Percentiles rank a stretch among this genome's conserved stretches.
Conservation (phyloP, 2,888 invertebrate species). For the Salticus scenicus region DNA sequence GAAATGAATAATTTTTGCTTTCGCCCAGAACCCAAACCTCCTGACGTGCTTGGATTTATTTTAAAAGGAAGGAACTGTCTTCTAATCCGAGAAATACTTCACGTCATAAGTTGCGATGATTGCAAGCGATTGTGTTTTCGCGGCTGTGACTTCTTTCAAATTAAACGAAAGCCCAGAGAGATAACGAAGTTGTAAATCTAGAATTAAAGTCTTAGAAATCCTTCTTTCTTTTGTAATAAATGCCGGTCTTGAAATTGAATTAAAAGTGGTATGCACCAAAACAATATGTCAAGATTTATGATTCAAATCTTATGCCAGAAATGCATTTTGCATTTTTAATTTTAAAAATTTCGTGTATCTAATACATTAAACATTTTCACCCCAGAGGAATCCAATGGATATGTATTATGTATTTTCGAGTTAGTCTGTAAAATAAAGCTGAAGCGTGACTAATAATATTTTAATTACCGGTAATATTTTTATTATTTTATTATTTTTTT, state of each 20-base stretch:
- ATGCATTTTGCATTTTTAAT: too few species aligned
- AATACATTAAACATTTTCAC: too few species aligned
- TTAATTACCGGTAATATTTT: too few species aligned
- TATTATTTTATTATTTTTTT: too few species aligned
- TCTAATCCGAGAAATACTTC: constrained; percentile 9
- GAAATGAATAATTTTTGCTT: constrained; percentile 55
- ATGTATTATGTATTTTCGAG: too few species aligned
- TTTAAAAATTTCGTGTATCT: too few species aligned
- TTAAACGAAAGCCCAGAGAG: neutral
- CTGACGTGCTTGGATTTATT: constrained; percentile 25
- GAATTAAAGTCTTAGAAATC: constrained; percentile 14
- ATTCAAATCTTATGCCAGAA: too few species aligned
- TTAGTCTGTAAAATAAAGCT: too few species aligned
- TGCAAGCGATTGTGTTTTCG: neutral
- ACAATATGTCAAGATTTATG: too few species aligned
- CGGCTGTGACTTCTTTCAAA: neutral
- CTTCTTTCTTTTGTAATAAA: neutral
- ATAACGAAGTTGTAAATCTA: neutral
- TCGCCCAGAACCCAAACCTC: neutral
- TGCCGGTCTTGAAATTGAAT: neutral
- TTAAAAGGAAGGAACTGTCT: constrained; percentile 11
- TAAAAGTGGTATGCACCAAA: too few species aligned
- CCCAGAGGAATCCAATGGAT: too few species aligned
- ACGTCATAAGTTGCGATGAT: constrained; percentile 9
- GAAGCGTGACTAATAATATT: too few species aligned